Percentiles rank a stretch among this genome's conserved stretches.
phyloP scores from a whole-genome alignment of 2,113 vertebrate genomes.

The Hyperoodon ampullatus region DNA sequence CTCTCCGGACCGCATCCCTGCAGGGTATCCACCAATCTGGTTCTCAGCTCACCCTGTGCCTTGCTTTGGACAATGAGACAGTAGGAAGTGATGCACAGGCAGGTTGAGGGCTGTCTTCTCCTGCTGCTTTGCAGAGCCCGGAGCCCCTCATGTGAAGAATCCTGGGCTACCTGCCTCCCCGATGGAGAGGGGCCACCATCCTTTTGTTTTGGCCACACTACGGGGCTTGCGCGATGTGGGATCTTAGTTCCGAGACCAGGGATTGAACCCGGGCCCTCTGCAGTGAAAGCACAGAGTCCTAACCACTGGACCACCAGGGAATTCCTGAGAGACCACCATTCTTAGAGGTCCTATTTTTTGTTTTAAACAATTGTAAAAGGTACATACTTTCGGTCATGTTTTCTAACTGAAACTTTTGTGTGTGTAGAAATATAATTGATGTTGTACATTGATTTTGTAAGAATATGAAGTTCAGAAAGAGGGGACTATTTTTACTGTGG shows the following conservation, averaged over 20 bases:
- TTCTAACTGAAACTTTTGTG: not conserved
- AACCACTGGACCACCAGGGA: not conserved
- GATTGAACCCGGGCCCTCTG: not conserved
- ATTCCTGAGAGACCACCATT: not conserved
- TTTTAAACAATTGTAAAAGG: not conserved
- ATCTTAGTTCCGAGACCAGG: not conserved
- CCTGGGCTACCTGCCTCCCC: not conserved
- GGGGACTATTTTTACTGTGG: not conserved
- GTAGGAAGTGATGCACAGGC: not conserved
- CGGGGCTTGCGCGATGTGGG: not conserved
- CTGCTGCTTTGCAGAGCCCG: not conserved
- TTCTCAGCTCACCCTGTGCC: no score
- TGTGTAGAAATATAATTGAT: not conserved
- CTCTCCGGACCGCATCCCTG: not conserved
- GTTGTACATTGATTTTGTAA: not conserved
- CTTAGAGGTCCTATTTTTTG: not conserved
- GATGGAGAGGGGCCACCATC: not conserved
- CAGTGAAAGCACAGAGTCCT: not conserved
- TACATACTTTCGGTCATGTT: not conserved
- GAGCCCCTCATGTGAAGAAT: not conserved
- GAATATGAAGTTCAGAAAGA: not conserved
- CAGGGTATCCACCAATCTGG: not conserved
- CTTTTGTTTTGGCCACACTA: no score
- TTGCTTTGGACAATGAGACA: not conserved
- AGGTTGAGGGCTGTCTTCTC: not conserved